Evolutionary conservation across 1,140 invertebrate species (phyloP), one percentile per base, ranked within the genome.

Genomic region (Zaprionus capensis): DNA sequence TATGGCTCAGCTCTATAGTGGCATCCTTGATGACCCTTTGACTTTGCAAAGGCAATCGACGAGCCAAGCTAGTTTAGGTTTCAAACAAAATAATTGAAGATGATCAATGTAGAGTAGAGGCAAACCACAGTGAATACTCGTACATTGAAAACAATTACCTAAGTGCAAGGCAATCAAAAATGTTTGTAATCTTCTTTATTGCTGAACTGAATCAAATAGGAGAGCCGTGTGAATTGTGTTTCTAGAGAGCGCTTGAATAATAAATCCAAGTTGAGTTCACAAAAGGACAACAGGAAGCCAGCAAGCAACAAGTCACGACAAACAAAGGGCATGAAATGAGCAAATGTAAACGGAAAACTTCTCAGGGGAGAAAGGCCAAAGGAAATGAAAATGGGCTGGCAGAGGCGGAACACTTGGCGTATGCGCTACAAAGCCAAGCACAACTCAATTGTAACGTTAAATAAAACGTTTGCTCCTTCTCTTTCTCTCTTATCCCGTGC

Each of bases 391-490:
- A 22, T 31, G 51, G 51, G 9, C 59, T 26, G 15, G 51, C 57
- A 56, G 20, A 59, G 61, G 38, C n/a, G 31, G 34, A 75, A 68
- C 67, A 62, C 70, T 75, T 78, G 64, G 36, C 75, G 75, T 74
- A 80, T 78, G 55, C 70, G 55, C 44, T 41, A 57, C 65, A 51
- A 56, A 28, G 56, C 36, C 57, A 56, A 49, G 63, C 34, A 51
- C 66, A 58, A 38, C 57, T 74, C 78, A 76, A 81, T 87, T 87
- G 81, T 81, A 70, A 71, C 74, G 81, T 74, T 55, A 80, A 80
- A 57, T 72, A 80, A 82, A 74, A 79, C 34, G 70, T 53, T 70
- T 51, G 26, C 49, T 34, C 38, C 59, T 49, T 11, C 34, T 41
- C 4, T 36, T 17, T 14, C 15, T n/a, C 36, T 58, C 55, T 69